A percentile compares a stretch with the other conserved stretches of the same genome.
Evolutionary conservation across 2,888 invertebrate species (phyloP).

Genomic region (Apotomis turbidana): DNA sequence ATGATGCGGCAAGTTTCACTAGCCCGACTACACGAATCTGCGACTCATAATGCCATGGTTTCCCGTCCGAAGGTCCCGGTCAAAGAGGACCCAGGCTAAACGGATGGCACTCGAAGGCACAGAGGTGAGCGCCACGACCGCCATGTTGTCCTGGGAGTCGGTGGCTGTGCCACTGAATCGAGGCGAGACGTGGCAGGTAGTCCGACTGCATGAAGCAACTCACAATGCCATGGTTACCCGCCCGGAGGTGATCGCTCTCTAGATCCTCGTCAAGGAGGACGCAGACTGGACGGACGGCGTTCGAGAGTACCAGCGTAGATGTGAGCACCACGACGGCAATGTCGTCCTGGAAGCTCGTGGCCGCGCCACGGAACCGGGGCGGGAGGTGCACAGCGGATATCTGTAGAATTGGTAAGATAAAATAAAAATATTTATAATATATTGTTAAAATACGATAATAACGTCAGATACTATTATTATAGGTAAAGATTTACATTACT

Average conservation of each 20-base stretch:
- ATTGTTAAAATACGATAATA: too few relatives aligned
- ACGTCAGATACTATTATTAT: too few relatives aligned
- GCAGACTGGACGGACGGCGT: conserved; percentile 1
- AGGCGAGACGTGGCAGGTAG: not conserved
- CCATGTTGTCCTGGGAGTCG: too few relatives aligned
- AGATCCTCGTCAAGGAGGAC: conserved; percentile 18
- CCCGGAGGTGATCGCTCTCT: not conserved
- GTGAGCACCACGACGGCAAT: conserved; percentile 16
- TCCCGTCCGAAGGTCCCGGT: too few relatives aligned
- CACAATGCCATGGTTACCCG: conserved; percentile 6
- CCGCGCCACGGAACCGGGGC: conserved; percentile 8
- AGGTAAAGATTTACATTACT: too few relatives aligned
- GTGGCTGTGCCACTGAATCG: not conserved
- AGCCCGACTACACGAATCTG: too few relatives aligned
- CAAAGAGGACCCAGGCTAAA: too few relatives aligned
- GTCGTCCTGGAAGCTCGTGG: conserved; percentile 27
- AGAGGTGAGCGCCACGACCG: too few relatives aligned
- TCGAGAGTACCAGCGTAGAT: not conserved
- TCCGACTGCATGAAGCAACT: not conserved
- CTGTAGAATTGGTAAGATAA: not conserved
- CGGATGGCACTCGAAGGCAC: too few relatives aligned
- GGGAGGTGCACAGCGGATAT: conserved; percentile 15
- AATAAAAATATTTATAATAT: too few relatives aligned
- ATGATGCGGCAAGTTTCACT: not conserved
- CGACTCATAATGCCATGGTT: not conserved